phyloP scores from a whole-genome alignment of 2,888 invertebrate species.

The Cybosia mesomella region DNA sequence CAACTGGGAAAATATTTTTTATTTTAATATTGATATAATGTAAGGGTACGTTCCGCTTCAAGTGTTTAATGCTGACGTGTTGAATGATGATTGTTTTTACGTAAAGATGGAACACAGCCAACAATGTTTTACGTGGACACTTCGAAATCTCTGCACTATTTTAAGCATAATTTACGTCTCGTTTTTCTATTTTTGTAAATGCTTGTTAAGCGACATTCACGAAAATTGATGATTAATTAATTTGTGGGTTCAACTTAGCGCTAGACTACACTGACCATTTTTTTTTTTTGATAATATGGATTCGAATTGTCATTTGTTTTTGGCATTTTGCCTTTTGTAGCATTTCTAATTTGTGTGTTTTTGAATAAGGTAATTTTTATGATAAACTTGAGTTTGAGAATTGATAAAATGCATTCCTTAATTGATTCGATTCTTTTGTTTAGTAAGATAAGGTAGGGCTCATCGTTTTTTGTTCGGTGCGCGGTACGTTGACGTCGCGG shows the following conservation, averaged over 20 bases:
- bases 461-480: conserved; percentile 28
- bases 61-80: conserved; percentile 43
- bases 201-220: conserved; percentile 14
- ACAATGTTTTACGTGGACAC: conserved; percentile 32
- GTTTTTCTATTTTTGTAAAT: conserved; percentile 19
- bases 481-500: conserved; percentile 27
- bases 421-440: conserved; percentile 29
- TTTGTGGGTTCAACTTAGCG: background rate
- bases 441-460: conserved; percentile 19
- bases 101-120: conserved; percentile 46
- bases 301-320: background rate
- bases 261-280: background rate
- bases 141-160: conserved; percentile 38
- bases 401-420: background rate
- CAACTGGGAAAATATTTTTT: conserved; percentile 73
- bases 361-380: background rate
- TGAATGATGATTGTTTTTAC: conserved; percentile 45
- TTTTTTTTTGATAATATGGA: background rate
- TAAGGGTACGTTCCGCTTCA: conserved; percentile 50
- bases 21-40: conserved; percentile 61
- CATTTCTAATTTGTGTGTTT: background rate
- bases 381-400: background rate
- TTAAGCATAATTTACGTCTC: conserved; percentile 21
- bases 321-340: background rate
- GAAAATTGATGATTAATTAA: conserved; percentile 9